phyloP scores from a whole-genome alignment of 2,888 invertebrate genomes.

The Drosophila peninsularis region DNA sequence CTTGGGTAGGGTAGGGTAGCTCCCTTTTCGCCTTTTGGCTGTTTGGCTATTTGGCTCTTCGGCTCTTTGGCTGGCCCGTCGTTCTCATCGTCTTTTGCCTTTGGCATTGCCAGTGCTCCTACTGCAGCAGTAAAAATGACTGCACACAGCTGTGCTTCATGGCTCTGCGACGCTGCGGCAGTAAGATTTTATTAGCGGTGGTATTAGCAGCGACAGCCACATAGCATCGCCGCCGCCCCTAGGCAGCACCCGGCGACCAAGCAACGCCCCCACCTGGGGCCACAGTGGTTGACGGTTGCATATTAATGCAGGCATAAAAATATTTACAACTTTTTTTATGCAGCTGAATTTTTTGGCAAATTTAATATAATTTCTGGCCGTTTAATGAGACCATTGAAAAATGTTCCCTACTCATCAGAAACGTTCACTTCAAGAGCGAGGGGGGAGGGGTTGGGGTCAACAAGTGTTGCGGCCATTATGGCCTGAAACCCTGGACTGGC shows the following conservation, averaged over 20 bases:
- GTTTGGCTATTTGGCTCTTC: conserved; percentile 24
- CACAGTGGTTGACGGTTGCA: conserved; percentile 78
- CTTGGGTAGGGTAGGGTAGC: too few relatives aligned
- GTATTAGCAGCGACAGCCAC: conserved; percentile 76
- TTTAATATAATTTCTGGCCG: conserved; percentile 80
- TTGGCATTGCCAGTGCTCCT: conserved; percentile 47
- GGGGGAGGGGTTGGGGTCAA: conserved; percentile 45
- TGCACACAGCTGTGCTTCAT: conserved; percentile 81
- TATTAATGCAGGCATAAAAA: conserved; percentile 80
- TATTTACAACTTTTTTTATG: conserved; percentile 80
- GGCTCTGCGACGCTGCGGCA: conserved; percentile 71
- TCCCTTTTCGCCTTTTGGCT: conserved; percentile 45
- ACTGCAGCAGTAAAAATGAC: conserved; percentile 80
- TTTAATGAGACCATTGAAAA: conserved; percentile 78
- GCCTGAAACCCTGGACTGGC: conserved; percentile 46
- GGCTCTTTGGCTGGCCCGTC: conserved; percentile 16
- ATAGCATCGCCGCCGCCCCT: conserved; percentile 4
- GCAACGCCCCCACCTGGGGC: conserved; percentile 11
- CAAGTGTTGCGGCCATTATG: conserved; percentile 73
- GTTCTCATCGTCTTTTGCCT: conserved; percentile 45
- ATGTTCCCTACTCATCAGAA: conserved; percentile 61
- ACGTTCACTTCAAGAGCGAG: background rate
- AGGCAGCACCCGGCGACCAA: background rate
- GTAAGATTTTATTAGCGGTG: conserved; percentile 81
- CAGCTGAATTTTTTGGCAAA: conserved; percentile 67